Conservation (phyloP, 1,140 invertebrate species). For the Pseudoatta argentina region DNA sequence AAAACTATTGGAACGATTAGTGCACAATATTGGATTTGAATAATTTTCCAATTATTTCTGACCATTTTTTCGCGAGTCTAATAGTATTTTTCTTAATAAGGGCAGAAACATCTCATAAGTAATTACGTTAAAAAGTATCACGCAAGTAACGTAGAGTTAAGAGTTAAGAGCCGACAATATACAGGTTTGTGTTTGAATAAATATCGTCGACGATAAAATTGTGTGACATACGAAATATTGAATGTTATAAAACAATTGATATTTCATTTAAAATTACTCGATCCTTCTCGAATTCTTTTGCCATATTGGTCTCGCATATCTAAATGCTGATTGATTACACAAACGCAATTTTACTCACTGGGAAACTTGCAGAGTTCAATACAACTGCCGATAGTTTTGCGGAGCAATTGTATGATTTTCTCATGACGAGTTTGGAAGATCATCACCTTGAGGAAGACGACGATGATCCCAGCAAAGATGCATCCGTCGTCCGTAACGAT, state of each 20-base stretch:
- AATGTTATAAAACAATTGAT: not conserved
- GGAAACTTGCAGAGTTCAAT: constrained; percentile 74
- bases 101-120: too few relatives aligned
- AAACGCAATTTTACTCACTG: constrained; percentile 66
- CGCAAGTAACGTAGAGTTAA: not conserved
- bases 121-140: too few relatives aligned
- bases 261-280: not conserved
- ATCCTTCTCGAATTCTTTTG: not conserved
- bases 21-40: too few relatives aligned
- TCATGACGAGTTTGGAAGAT: constrained; percentile 73
- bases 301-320: not conserved
- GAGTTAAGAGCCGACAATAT: not conserved
- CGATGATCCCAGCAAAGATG: constrained; percentile 70
- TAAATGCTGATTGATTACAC: not conserved
- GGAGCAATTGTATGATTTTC: constrained; percentile 71
- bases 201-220: not conserved
- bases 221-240: not conserved
- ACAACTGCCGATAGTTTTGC: constrained; percentile 67
- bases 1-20: too few relatives aligned
- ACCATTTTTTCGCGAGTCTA: too few relatives aligned
- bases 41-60: too few relatives aligned
- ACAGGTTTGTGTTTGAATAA: not conserved
- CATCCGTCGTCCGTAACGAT: constrained; percentile 78
- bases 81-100: too few relatives aligned
- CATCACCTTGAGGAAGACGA: constrained; percentile 74